phyloP scores from a whole-genome alignment of 1,140 invertebrate genomes.

The Anastrepha obliqua region DNA sequence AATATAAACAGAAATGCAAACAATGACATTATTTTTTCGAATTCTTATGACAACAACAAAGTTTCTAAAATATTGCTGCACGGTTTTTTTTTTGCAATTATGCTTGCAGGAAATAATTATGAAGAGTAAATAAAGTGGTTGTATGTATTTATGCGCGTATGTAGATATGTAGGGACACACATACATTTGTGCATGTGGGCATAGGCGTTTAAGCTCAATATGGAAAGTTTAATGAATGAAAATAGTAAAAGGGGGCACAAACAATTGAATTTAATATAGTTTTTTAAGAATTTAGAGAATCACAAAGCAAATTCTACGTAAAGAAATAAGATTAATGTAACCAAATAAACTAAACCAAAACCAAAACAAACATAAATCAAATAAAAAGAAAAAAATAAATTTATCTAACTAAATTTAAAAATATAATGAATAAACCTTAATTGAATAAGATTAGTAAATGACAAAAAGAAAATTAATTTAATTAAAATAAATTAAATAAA shows the following conservation, averaged over 20 bases:
- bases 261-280: background rate
- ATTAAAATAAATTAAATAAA: background rate
- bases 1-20: constrained; percentile 25
- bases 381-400: background rate
- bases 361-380: background rate
- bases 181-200: background rate
- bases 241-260: background rate
- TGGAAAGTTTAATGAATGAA: background rate
- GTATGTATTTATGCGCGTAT: too few relatives aligned
- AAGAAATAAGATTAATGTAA: too few relatives aligned
- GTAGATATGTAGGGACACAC: too few relatives aligned
- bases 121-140: too few relatives aligned
- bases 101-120: background rate
- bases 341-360: background rate
- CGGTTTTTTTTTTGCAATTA: too few relatives aligned
- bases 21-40: background rate
- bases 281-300: background rate
- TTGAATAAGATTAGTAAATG: too few relatives aligned
- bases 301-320: too few relatives aligned
- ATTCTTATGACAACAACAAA: too few relatives aligned
- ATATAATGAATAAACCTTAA: background rate
- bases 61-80: too few relatives aligned
- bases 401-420: background rate
- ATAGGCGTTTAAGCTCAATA: background rate
- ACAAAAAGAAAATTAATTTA: background rate